Conservation (phyloP, 2,113 vertebrate genomes). For the Calonectris borealis region DNA sequence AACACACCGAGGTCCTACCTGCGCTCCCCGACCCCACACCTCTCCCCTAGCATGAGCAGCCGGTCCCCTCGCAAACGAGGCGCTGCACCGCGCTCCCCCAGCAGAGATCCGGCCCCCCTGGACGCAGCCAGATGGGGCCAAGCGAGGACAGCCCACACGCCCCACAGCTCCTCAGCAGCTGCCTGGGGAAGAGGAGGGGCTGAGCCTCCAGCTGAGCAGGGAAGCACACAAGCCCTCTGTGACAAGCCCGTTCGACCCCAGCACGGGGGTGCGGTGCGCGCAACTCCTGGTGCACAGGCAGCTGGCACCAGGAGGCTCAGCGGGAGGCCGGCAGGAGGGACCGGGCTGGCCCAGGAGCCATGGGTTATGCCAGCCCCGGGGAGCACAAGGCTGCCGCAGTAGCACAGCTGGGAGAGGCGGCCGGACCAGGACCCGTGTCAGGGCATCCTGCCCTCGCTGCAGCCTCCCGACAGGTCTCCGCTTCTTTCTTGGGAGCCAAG, state of each 20-base stretch:
- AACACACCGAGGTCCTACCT: neutral
- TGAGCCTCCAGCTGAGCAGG: neutral
- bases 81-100: rapidly evolving
- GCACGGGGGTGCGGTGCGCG: rapidly evolving
- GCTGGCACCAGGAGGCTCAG: neutral
- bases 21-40: neutral
- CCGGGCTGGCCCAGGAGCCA: neutral
- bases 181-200: neutral
- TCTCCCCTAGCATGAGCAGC: rapidly evolving
- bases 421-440: neutral
- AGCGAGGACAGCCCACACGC: neutral
- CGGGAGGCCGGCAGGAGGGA: neutral
- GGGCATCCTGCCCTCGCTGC: neutral
- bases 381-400: neutral
- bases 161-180: neutral
- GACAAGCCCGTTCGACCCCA: neutral
- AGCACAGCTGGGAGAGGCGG: neutral
- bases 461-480: neutral
- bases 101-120: rapidly evolving
- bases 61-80: rapidly evolving
- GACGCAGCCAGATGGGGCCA: neutral
- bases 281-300: neutral
- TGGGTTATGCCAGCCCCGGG: rapidly evolving
- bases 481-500: neutral
- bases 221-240: neutral